These are phyloP conservation scores for Aleadryas rufinucha DNA, from an alignment of 2,113 vertebrate species.

Conservation along the genomic window DNA sequence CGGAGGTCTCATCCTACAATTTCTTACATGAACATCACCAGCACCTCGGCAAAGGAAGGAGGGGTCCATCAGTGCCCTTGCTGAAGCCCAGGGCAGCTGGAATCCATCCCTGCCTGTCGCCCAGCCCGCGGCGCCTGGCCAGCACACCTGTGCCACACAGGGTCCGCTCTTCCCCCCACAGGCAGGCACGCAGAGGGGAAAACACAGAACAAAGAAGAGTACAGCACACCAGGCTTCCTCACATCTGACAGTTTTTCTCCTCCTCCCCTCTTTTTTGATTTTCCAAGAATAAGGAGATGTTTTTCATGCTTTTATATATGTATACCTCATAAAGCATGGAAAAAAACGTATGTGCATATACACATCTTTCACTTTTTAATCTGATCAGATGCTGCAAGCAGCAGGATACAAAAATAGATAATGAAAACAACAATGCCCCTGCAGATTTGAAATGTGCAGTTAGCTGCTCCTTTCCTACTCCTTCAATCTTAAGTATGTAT, in stretches of 20 bases:
- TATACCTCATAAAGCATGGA: background rate
- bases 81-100: background rate
- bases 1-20: background rate
- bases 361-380: background rate
- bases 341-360: background rate
- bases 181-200: background rate
- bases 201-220: constrained; percentile 18
- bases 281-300: background rate
- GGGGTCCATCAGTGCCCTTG: accelerated
- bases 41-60: background rate
- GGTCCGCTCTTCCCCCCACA: accelerated
- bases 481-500: background rate
- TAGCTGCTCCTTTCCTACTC: background rate
- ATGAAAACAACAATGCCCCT: constrained; percentile 53
- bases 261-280: background rate
- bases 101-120: background rate
- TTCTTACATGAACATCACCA: background rate
- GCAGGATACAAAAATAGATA: constrained; percentile 34
- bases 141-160: background rate
- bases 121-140: accelerated
- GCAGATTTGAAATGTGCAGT: constrained; percentile 1
- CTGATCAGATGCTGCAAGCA: constrained; percentile 30
- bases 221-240: constrained; percentile 1
- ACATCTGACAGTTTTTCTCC: background rate
- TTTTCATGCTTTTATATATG: background rate